Evolutionary conservation across 2,797 vertebrate species (phyloP), one percentile per base, ranked within the genome.

Genomic region (Todus mexicanus): DNA sequence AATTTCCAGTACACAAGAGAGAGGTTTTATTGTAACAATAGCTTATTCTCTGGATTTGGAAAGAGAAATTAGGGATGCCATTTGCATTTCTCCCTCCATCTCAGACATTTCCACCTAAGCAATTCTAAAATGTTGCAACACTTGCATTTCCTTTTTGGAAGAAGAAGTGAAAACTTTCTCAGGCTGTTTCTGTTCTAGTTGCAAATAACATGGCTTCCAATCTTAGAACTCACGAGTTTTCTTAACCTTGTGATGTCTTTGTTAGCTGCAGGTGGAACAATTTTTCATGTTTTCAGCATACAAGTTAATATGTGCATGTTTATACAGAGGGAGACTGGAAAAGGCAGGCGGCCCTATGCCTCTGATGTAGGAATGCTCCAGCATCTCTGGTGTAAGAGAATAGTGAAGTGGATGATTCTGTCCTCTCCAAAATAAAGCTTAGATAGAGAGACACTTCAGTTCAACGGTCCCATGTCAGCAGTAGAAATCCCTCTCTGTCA

Each of bases 101-200:
- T 90, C 35, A 3, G 47, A 61, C 53, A 11, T 83, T 90, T 90
- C 33, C 47, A 83, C 17, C 45, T 65, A 74, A 60, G 42, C 38
- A 83, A 8, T 20, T 65, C 57, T 63, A 38, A 83, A 61, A 11
- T 37, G 33, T 89, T 59, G 77, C 22, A 80, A 19, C 19, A 78
- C 57, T 88, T 87, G 69, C 63, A 27, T 92, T 96, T 96, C 94
- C 84, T 51, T 94, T 79, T 86, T 69, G 47, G 66, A 93, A 91
- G 87, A 74, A 79, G 95, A 96, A 96, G 75, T 73, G 92, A 94
- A 94, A 94, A 53, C 48, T 91, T 90, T 90, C 89, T 94, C 91
- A 91, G 73, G 25, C 61, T 16, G 33, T 88, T 93, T 84, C 87
- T 92, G 31, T 94, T 96, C 73, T 85, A 40, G 66, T n/a, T 78